These are phyloP conservation scores for Thysanoteuthis rhombus DNA, from an alignment of 2,888 invertebrate species.

Conservation along the genomic window DNA sequence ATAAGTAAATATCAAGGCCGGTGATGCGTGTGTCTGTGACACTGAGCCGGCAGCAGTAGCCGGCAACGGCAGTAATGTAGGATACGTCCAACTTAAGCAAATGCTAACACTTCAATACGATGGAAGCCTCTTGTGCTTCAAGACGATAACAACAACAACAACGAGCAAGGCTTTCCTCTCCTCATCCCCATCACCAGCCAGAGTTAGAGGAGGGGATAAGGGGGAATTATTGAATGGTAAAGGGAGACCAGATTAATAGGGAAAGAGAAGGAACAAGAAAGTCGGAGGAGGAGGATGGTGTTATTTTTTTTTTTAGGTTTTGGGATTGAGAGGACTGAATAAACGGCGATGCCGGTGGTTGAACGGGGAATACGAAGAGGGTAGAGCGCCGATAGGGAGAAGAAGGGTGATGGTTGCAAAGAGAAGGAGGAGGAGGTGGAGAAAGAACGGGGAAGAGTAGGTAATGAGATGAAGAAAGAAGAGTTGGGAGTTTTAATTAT, in stretches of 20 bases:
- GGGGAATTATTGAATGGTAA: neutral
- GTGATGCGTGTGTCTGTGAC: neutral
- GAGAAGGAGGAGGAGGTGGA: neutral
- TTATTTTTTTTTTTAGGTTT: neutral
- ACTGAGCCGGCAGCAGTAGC: neutral
- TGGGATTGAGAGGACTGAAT: neutral
- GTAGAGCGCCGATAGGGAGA: neutral
- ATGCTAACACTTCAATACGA: neutral
- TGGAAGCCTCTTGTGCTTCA: neutral
- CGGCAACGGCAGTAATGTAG: neutral
- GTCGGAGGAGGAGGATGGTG: neutral
- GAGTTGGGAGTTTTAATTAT: neutral
- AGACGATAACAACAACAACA: neutral
- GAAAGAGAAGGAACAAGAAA: neutral
- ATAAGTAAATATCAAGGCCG: too few relatives aligned
- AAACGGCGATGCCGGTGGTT: neutral
- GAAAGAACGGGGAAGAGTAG: neutral
- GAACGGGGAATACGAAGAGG: neutral
- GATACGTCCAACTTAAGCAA: constrained; percentile 12
- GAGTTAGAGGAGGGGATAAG: neutral
- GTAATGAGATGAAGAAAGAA: neutral
- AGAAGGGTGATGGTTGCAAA: neutral
- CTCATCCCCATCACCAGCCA: neutral
- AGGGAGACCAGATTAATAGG: neutral
- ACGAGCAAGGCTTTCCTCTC: neutral